A percentile compares a stretch with the other conserved stretches of the same genome.
Conservation (phyloP, 2,113 vertebrate species). For the Eretmochelys imbricata region DNA sequence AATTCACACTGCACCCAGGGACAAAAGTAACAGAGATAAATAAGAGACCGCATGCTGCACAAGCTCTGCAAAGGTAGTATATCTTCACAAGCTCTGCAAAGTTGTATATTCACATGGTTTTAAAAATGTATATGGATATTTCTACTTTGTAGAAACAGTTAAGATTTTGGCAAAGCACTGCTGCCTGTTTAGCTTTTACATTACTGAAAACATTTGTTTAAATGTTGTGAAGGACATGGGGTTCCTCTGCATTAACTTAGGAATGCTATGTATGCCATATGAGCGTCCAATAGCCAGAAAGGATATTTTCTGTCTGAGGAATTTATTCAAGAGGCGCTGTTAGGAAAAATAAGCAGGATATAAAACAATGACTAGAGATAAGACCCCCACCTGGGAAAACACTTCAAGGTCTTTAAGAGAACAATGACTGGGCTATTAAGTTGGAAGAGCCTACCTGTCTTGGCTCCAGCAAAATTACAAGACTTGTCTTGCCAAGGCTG, state of each 20-base stretch:
- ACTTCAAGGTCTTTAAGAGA: background rate
- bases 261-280: background rate
- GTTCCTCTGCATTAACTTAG: background rate
- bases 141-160: background rate
- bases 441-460: background rate
- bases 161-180: background rate
- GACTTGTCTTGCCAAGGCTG: background rate
- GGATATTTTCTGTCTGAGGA: background rate
- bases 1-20: background rate
- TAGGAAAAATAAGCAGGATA: background rate
- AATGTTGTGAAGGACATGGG: background rate
- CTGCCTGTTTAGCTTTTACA: background rate
- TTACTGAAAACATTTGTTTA: background rate
- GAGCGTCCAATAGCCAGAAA: background rate
- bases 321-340: background rate
- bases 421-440: background rate
- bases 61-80: too few relatives aligned
- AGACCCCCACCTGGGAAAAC: background rate
- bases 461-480: background rate
- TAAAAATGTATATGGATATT: background rate
- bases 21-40: background rate
- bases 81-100: background rate
- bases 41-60: background rate
- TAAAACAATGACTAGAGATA: background rate
- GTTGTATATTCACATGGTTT: background rate